Conservation (phyloP, 2,888 invertebrate species). For the Parapristionchus giblindavisi region DNA sequence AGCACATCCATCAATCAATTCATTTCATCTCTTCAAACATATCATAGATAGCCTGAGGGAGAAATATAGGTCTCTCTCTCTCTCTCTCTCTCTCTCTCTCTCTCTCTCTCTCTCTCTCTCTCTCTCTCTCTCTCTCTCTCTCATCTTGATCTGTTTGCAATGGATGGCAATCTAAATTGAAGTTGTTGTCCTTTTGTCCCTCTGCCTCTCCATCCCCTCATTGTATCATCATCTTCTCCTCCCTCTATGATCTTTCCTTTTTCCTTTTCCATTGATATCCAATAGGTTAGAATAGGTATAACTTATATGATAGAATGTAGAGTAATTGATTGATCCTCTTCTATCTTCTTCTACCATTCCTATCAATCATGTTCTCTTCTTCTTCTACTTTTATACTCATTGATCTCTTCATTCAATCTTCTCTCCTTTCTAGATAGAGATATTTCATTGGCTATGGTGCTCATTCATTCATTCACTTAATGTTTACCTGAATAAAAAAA, state of each 20-base stretch:
- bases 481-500: no score
- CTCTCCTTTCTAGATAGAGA: background rate
- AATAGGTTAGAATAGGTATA: background rate
- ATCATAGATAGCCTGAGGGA: background rate
- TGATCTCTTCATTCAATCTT: background rate
- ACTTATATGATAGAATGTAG: background rate
- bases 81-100: background rate
- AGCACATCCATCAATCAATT: no score
- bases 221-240: slow-evolving; percentile 13
- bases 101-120: background rate
- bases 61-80: background rate
- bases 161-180: background rate
- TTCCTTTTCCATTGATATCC: slow-evolving; percentile 9
- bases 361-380: background rate
- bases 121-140: slow-evolving; percentile 13
- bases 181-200: background rate
- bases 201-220: background rate
- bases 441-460: background rate
- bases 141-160: background rate
- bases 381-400: background rate
- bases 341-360: background rate
- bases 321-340: background rate
- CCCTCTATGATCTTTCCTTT: slow-evolving; percentile 26
- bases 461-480: background rate
- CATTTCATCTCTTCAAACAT: background rate